phyloP scores from a whole-genome alignment of 2,888 invertebrate species.

The Dasysyrphus albostriatus region DNA sequence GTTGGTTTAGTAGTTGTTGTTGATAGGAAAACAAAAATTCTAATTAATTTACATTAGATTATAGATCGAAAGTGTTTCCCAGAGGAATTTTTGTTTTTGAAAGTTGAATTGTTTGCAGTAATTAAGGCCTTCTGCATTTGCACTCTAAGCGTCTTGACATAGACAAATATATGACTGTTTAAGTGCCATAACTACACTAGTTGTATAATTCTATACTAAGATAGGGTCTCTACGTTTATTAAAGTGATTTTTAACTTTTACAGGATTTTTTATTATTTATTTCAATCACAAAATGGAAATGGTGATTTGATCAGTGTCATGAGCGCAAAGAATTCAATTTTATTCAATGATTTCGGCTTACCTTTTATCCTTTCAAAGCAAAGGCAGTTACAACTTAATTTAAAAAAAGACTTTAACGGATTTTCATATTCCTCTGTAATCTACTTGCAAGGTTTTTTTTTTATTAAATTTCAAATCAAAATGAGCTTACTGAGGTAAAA shows the following conservation, averaged over 20 bases:
- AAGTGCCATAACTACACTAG: too few species aligned
- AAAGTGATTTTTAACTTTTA: too few species aligned
- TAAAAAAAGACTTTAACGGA: not conserved
- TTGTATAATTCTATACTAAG: too few species aligned
- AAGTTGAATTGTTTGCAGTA: not conserved
- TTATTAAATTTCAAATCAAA: not conserved
- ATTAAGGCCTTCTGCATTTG: not conserved
- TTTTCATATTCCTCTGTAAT: not conserved
- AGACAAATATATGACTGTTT: too few species aligned
- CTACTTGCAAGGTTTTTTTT: constrained; percentile 1
- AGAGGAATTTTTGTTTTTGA: not conserved
- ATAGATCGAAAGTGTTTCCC: not conserved
- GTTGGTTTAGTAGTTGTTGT: not conserved
- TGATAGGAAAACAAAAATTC: not conserved
- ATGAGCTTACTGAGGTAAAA: not conserved
- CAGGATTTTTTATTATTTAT: too few species aligned
- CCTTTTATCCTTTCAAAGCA: too few species aligned
- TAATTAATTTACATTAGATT: not conserved
- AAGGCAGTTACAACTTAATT: not conserved
- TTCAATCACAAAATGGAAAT: too few species aligned
- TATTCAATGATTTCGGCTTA: too few species aligned
- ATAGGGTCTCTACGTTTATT: too few species aligned
- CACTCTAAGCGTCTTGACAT: not conserved
- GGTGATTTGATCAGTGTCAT: too few species aligned
- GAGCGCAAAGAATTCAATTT: too few species aligned